A percentile compares a stretch with the other conserved stretches of the same genome.
These are phyloP conservation scores for Macrobrachium nipponense DNA, from an alignment of 1,140 invertebrate genomes.

Conservation along the genomic window DNA sequence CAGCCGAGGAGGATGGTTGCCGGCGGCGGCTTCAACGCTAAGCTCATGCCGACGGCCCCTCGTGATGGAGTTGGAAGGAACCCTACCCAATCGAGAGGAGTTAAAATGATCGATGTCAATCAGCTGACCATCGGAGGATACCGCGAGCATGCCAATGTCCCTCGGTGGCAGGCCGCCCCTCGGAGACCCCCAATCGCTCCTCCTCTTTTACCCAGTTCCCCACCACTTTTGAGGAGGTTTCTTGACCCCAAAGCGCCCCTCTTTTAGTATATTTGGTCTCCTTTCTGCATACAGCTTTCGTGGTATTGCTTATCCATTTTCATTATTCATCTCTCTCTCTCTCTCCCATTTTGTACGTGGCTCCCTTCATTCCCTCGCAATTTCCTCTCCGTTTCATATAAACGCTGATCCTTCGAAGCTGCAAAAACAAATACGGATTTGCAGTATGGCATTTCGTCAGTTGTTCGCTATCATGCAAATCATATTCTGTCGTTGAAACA, in stretches of 20 bases:
- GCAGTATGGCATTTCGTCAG: too few relatives aligned
- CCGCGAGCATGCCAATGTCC: conserved; percentile 7
- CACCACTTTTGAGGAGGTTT: conserved; percentile 41
- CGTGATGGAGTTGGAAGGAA: not conserved
- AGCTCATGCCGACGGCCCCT: not conserved
- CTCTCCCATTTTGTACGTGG: too few relatives aligned
- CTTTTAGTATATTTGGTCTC: not conserved
- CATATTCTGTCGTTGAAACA: too few relatives aligned
- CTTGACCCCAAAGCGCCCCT: conserved; percentile 52
- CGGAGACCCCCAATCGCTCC: not conserved
- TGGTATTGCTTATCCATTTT: too few relatives aligned
- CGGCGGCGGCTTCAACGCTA: conserved; percentile 38
- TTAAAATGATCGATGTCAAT: conserved; percentile 45
- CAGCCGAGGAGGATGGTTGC: conserved; percentile 33
- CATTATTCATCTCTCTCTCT: too few relatives aligned
- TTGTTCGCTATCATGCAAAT: too few relatives aligned
- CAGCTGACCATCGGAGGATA: conserved; percentile 50
- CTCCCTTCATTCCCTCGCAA: too few relatives aligned
- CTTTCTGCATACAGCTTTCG: too few relatives aligned
- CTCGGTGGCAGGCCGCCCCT: conserved; percentile 45
- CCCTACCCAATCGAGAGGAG: not conserved
- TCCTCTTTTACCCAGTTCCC: not conserved
- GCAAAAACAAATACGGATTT: too few relatives aligned
- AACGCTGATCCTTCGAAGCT: too few relatives aligned
- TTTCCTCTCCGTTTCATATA: too few relatives aligned